These are phyloP conservation scores for Lathamus discolor DNA, from an alignment of 2,113 vertebrate genomes.

Conservation along the genomic window DNA sequence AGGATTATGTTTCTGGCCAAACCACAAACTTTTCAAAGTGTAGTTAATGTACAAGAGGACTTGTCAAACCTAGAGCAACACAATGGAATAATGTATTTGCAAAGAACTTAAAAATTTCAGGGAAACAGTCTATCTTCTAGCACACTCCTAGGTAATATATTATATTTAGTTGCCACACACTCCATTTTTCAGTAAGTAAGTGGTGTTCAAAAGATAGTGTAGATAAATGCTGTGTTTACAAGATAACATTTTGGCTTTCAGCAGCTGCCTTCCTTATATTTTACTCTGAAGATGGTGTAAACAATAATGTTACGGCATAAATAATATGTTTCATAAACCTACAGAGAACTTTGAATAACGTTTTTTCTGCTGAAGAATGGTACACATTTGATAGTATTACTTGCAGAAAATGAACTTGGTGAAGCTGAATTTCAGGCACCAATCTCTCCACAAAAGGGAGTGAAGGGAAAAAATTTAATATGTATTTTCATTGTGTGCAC, in stretches of 20 bases:
- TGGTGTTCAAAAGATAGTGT: neutral
- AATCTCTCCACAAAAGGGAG: neutral
- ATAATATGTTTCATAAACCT: constrained; percentile 13
- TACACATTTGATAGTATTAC: neutral
- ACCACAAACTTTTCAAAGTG: neutral
- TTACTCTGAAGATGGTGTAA: neutral
- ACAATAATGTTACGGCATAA: neutral
- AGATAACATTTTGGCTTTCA: constrained; percentile 3
- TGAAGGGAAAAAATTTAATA: neutral
- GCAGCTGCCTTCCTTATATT: neutral
- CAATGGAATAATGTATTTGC: neutral
- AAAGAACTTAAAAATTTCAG: neutral
- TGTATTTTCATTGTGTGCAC: neutral
- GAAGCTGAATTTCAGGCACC: neutral
- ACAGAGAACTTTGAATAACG: neutral
- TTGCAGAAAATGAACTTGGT: constrained; percentile 1
- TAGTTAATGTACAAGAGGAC: neutral
- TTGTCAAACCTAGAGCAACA: neutral
- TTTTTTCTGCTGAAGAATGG: neutral
- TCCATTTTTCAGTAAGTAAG: constrained; percentile 5
- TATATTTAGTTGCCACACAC: neutral
- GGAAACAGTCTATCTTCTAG: neutral
- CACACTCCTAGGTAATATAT: neutral
- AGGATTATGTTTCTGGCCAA: neutral
- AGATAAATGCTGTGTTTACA: constrained; percentile 29